Conservation (phyloP, 2,888 invertebrate genomes). For the Leucophora obtusa region DNA sequence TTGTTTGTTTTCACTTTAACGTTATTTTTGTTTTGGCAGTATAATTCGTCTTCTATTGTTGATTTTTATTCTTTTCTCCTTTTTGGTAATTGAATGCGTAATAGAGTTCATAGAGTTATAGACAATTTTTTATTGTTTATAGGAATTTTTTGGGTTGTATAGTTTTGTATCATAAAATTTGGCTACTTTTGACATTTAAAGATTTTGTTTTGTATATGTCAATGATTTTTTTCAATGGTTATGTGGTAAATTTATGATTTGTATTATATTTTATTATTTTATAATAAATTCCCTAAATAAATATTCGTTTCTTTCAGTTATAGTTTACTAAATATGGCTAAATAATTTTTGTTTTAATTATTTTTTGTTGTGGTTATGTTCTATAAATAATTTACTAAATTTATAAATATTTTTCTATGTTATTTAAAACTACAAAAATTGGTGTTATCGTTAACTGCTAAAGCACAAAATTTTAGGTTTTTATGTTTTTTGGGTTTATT, state of each 20-base stretch:
- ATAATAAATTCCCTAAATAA: constrained; percentile 73
- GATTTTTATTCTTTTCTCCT: constrained; percentile 8
- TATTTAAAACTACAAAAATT: constrained; percentile 66
- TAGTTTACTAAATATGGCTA: not conserved
- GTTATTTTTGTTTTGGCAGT: constrained; percentile 61
- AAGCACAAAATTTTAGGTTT: constrained; percentile 69
- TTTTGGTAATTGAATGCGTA: constrained; percentile 44
- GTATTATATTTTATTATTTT: constrained; percentile 1
- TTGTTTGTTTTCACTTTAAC: constrained; percentile 31
- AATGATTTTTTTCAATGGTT: constrained; percentile 36
- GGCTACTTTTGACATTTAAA: constrained; percentile 32
- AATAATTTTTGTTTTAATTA: not conserved
- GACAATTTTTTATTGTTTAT: constrained; percentile 13
- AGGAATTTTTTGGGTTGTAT: constrained; percentile 11
- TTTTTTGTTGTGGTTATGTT: constrained; percentile 37
- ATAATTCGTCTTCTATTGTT: constrained; percentile 46
- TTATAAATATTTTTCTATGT: constrained; percentile 47
- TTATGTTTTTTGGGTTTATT: constrained; percentile 42
- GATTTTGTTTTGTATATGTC: constrained; percentile 10
- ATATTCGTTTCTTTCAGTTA: constrained; percentile 69
- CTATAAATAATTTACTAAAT: constrained; percentile 36
- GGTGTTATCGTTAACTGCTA: constrained; percentile 73
- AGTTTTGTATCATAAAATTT: constrained; percentile 12
- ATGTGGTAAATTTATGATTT: not conserved
- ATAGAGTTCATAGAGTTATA: constrained; percentile 35